These are phyloP conservation scores for Neoitamus cyanurus DNA, from an alignment of 2,888 invertebrate genomes.

Conservation along the genomic window DNA sequence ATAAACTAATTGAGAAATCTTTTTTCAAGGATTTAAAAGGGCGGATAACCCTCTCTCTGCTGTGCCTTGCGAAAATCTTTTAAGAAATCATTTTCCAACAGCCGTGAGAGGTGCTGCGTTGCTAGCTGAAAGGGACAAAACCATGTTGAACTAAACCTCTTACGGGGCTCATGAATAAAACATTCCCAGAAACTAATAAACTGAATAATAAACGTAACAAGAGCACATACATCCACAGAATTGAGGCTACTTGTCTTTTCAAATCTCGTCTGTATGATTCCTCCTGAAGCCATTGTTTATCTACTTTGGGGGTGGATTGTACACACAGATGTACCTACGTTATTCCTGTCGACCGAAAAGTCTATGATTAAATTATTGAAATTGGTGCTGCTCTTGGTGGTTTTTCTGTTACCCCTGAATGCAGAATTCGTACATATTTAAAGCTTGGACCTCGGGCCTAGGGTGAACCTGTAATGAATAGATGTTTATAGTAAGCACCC, in stretches of 20 bases:
- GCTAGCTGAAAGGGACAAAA: not conserved
- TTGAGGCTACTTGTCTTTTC: slow-evolving; percentile 18
- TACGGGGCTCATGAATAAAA: slow-evolving; percentile 50
- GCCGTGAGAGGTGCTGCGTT: not conserved
- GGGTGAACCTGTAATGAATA: not conserved
- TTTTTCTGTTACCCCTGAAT: not conserved
- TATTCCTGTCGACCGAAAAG: not conserved
- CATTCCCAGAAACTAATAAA: slow-evolving; percentile 45
- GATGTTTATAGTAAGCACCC: not conserved
- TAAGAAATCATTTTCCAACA: not conserved
- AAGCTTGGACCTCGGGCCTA: not conserved
- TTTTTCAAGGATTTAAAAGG: not conserved
- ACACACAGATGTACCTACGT: not conserved
- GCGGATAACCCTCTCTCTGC: not conserved
- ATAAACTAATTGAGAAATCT: slow-evolving; percentile 11
- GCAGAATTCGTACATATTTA: not conserved
- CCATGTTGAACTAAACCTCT: slow-evolving; percentile 27
- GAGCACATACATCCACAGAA: not conserved
- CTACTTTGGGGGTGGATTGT: not conserved
- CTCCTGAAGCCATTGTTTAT: slow-evolving; percentile 15
- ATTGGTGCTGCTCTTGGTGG: not conserved
- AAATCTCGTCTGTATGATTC: slow-evolving; percentile 25
- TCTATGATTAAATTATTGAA: slow-evolving; percentile 31
- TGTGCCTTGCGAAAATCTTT: not conserved
- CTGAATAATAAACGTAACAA: slow-evolving; percentile 48